These are phyloP conservation scores for Ispidina lecontei DNA, from an alignment of 2,797 vertebrate genomes.

Conservation along the genomic window DNA sequence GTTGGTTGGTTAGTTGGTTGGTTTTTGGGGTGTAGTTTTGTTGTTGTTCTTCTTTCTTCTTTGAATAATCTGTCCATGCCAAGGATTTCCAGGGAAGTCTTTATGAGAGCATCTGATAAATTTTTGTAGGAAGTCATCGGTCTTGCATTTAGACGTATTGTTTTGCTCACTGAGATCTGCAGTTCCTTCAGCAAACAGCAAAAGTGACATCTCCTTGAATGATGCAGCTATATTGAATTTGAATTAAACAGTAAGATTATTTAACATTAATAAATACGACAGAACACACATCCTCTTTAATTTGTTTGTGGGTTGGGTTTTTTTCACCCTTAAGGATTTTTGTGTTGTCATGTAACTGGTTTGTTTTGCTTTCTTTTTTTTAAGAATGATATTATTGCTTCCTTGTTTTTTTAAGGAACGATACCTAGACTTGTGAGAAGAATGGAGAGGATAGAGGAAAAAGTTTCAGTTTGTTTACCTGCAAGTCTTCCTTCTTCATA, in stretches of 20 bases:
- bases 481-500: neutral
- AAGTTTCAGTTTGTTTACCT: neutral
- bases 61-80: neutral
- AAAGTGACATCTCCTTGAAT: constrained; percentile 19
- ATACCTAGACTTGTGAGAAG: neutral
- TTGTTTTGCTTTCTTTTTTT: too few species aligned
- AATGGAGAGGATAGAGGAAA: neutral
- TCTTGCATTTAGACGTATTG: constrained; percentile 43
- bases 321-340: neutral
- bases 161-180: constrained; percentile 46
- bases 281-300: neutral
- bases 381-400: neutral
- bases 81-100: constrained; percentile 16
- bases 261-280: neutral
- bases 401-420: neutral
- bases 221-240: neutral
- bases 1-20: neutral
- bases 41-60: neutral
- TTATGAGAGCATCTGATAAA: constrained; percentile 45
- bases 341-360: neutral
- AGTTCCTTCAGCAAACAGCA: constrained; percentile 43
- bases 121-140: constrained; percentile 51
- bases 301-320: neutral
- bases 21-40: too few species aligned
- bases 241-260: neutral